A percentile compares a stretch with the other conserved stretches of the same genome.
Evolutionary conservation across 2,888 invertebrate genomes (phyloP).

Genomic region (Mythimna albipuncta): DNA sequence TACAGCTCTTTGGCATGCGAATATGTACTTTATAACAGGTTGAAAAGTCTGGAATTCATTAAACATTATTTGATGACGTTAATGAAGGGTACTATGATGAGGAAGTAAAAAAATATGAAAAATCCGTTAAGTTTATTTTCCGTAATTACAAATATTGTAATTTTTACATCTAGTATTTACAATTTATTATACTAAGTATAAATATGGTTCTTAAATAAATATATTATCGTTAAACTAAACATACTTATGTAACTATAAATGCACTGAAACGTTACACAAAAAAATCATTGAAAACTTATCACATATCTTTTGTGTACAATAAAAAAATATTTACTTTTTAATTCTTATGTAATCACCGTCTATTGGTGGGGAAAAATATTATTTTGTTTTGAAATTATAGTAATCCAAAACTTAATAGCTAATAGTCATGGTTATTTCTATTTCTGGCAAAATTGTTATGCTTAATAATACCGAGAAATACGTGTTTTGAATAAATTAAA

Average conservation of each 20-base stretch:
- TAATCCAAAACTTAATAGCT: conserved; percentile 68
- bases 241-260: conserved; percentile 79
- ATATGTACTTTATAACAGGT: conserved; percentile 22
- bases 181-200: conserved; percentile 80
- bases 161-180: conserved; percentile 88
- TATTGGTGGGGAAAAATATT: conserved; percentile 78
- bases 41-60: background rate
- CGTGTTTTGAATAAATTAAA: conserved; percentile 42
- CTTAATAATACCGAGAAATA: conserved; percentile 61
- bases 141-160: conserved; percentile 88
- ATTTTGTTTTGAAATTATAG: conserved; percentile 58
- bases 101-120: conserved; percentile 57
- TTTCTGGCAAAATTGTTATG: conserved; percentile 76
- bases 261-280: conserved; percentile 84
- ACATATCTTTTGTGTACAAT: conserved; percentile 87
- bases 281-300: conserved; percentile 82
- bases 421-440: conserved; percentile 77
- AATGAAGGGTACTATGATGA: background rate
- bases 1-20: background rate
- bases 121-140: conserved; percentile 80
- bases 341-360: conserved; percentile 65
- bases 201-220: conserved; percentile 86
- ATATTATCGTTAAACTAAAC: conserved; percentile 69
- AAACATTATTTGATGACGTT: background rate
- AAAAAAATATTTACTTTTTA: conserved; percentile 65